Base-by-base conservation (phyloP, 1,140 invertebrate genomes). In the Drosophila athabasca region DNA sequence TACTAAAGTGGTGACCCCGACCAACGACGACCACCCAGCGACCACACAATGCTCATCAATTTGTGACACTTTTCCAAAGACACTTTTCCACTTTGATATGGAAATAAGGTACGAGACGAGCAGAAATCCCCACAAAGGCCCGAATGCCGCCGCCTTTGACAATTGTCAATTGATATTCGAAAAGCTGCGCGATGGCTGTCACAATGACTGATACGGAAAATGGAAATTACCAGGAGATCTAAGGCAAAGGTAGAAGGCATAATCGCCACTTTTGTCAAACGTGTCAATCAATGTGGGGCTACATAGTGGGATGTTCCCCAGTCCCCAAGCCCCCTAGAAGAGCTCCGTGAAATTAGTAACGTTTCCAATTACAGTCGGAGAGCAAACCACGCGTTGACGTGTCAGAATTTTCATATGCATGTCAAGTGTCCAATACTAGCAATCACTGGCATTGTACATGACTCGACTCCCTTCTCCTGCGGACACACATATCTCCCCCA, bases 341-440 rank as follows among this genome's bases (percentile, higher is more conserved):
- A 67, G 7, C 19, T 19, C 51, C 46, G 17, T 62, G 26, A 64
- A 84, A 84, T 84, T 84, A 84, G 76, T 76, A 69, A 84, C 76
- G 80, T 84, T 84, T 84, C 76, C 62, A 66, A 84, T 84, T 84
- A 76, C 81, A 58, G 70, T 59, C 24, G 41, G 41, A 22, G 39
- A 19, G 17, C 22, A 57, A 62, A 46, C 68, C 55, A 65, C 48
- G 81, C 89, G 89, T 85, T 90, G 89, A 90, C 89, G 84, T 90
- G 89, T 90, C 89, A 90, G 81, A 90, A 90, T 90, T 90, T 87
- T 90, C 89, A 90, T 90, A 90, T 89, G 84, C 89, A 90, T 90
- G 81, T 90, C 79, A 90, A 87, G 81, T 90, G 85, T 89, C 81
- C 88, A 89, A 74, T 53, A 64, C 62, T 72, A 65, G 60, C 76